Evolutionary conservation across 2,797 vertebrate species (phyloP).

Genomic region (Lepus oiostolus): DNA sequence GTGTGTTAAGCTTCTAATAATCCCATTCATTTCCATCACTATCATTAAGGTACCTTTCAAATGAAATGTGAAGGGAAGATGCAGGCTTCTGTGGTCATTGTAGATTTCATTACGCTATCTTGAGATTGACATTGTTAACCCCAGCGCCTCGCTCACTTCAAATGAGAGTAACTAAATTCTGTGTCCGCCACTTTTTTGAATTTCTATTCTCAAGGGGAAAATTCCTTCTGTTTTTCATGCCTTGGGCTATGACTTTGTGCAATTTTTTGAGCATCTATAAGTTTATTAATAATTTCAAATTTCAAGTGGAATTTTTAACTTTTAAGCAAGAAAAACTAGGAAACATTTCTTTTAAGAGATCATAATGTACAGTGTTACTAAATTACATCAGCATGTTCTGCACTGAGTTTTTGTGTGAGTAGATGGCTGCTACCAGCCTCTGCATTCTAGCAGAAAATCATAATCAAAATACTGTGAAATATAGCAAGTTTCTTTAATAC

Average conservation of each 20-base stretch:
- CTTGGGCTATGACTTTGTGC: background rate
- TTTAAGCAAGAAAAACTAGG: background rate
- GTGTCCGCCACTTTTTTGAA: constrained; percentile 45
- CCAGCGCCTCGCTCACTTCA: constrained; percentile 5
- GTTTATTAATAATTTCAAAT: constrained; percentile 36
- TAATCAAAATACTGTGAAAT: constrained; percentile 32
- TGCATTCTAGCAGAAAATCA: constrained; percentile 23
- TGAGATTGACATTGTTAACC: constrained; percentile 43
- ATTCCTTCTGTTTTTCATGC: background rate
- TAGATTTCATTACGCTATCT: constrained; percentile 30
- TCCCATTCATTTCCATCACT: constrained; percentile 59
- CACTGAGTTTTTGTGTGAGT: background rate
- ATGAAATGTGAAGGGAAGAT: constrained; percentile 18
- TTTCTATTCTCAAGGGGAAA: constrained; percentile 30
- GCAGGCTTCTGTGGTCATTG: constrained; percentile 47
- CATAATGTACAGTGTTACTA: background rate
- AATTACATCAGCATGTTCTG: constrained; percentile 24
- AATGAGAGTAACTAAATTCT: constrained; percentile 65
- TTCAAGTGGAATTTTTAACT: constrained; percentile 46
- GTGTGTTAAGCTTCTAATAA: constrained; percentile 33
- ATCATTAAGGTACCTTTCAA: constrained; percentile 28
- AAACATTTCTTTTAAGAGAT: constrained; percentile 19
- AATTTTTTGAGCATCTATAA: constrained; percentile 26
- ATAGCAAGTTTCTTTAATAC: constrained; percentile 22
- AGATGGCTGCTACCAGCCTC: background rate